A percentile compares a stretch with the other conserved stretches of the same genome.
Conservation (phyloP, 2,113 vertebrate genomes). For the Stictonetta naevosa region DNA sequence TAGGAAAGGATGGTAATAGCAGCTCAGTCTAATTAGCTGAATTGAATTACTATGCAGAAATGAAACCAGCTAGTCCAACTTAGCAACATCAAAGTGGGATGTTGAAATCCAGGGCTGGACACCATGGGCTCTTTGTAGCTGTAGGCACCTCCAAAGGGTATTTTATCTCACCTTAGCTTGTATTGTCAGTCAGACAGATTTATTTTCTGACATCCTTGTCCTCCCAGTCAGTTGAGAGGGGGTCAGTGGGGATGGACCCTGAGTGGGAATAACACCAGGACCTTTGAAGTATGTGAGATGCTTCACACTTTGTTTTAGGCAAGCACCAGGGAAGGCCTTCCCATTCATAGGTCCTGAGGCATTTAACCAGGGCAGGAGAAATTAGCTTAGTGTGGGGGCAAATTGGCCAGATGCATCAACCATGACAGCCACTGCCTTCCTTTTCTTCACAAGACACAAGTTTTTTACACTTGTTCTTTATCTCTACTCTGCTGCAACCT, state of each 20-base stretch:
- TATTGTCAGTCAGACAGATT: not conserved
- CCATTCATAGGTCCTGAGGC: not conserved
- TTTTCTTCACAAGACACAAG: not conserved
- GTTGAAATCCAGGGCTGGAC: not conserved
- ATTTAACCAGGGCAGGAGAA: not conserved
- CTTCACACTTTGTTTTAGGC: not conserved
- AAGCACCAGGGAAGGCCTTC: not conserved
- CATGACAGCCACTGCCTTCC: not conserved
- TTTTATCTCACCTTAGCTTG: not conserved
- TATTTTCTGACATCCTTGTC: not conserved
- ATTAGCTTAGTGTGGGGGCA: not conserved
- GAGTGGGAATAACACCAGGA: not conserved
- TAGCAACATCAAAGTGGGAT: not conserved
- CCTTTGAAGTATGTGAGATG: not conserved
- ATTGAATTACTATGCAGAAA: conserved; percentile 49
- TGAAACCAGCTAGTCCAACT: not conserved
- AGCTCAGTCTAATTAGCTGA: conserved; percentile 34
- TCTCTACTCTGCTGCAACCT: not conserved
- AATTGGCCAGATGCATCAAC: not conserved
- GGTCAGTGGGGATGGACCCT: not conserved
- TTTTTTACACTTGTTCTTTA: not conserved
- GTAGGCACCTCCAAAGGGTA: not conserved
- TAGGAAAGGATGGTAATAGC: conserved; percentile 10
- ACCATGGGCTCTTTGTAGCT: not conserved
- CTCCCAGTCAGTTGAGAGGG: not conserved